Percentiles rank a stretch among this genome's conserved stretches.
These are phyloP conservation scores for Tetramorium simillimum DNA, from an alignment of 1,140 invertebrate species.

Conservation along the genomic window DNA sequence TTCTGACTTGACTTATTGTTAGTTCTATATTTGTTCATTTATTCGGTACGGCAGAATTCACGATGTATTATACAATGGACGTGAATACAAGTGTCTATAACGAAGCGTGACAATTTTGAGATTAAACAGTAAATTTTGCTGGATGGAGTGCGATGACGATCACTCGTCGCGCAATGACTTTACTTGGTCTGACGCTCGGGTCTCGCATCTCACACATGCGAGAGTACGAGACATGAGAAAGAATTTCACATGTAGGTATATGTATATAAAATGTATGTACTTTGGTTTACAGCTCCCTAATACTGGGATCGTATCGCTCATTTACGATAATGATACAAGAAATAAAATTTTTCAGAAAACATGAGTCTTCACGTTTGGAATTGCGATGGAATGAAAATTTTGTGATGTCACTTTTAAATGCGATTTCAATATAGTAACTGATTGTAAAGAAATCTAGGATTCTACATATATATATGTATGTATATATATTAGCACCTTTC, in stretches of 20 bases:
- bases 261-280: no score
- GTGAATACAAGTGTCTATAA: conserved; percentile 31
- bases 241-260: no score
- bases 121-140: conserved; percentile 44
- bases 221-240: conserved; percentile 34
- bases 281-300: conserved; percentile 3
- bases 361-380: no score
- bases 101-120: neutral
- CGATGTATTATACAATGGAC: conserved; percentile 19
- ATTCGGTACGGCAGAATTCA: neutral
- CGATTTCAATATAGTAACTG: no score
- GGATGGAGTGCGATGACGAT: conserved; percentile 59
- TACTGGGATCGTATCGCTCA: neutral
- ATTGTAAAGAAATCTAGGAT: no score
- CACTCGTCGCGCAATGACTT: conserved; percentile 27
- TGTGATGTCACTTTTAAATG: no score
- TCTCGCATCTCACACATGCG: neutral
- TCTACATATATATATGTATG: no score
- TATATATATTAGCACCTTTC: no score
- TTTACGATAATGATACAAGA: no score
- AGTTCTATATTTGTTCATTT: conserved; percentile 15
- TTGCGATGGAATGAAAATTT: no score
- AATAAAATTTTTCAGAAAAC: no score
- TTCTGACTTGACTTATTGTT: neutral
- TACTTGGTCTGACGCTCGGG: neutral